phyloP scores from a whole-genome alignment of 1,140 invertebrate species.

The Ylistrum balloti region DNA sequence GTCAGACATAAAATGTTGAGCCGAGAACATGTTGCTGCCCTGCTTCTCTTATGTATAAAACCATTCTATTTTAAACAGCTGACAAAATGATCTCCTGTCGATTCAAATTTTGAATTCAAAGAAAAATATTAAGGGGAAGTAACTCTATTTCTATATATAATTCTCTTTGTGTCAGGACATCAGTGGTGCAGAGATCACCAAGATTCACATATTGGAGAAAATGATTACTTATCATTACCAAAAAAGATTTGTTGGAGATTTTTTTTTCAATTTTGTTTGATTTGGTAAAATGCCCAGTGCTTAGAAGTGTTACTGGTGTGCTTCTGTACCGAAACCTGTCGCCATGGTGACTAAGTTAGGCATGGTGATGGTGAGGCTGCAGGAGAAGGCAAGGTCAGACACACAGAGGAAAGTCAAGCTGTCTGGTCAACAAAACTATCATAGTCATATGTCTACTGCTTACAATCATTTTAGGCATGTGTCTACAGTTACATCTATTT shows the following conservation, averaged over 20 bases:
- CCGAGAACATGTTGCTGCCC: too few relatives aligned
- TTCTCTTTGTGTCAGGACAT: background rate
- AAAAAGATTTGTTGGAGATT: background rate
- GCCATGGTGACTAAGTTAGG: background rate
- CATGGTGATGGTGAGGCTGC: background rate
- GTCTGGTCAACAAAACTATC: too few relatives aligned
- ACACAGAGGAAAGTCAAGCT: background rate
- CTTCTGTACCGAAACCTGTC: background rate
- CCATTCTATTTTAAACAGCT: too few relatives aligned
- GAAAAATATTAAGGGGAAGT: too few relatives aligned
- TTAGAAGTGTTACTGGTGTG: background rate
- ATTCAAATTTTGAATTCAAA: too few relatives aligned
- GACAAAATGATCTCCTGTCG: too few relatives aligned
- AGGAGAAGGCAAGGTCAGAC: slow-evolving; percentile 16
- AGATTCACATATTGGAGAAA: background rate
- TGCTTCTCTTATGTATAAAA: too few relatives aligned
- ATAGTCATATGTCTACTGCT: background rate
- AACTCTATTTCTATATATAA: background rate
- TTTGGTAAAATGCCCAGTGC: slow-evolving; percentile 7
- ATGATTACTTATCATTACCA: background rate
- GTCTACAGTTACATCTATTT: background rate
- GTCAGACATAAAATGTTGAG: too few relatives aligned
- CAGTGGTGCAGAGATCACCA: background rate
- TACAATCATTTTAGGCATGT: too few relatives aligned
- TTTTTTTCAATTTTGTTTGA: background rate